These are phyloP conservation scores for Crocodylus rhombifer DNA, from an alignment of 2,797 vertebrate species.

Conservation along the genomic window DNA sequence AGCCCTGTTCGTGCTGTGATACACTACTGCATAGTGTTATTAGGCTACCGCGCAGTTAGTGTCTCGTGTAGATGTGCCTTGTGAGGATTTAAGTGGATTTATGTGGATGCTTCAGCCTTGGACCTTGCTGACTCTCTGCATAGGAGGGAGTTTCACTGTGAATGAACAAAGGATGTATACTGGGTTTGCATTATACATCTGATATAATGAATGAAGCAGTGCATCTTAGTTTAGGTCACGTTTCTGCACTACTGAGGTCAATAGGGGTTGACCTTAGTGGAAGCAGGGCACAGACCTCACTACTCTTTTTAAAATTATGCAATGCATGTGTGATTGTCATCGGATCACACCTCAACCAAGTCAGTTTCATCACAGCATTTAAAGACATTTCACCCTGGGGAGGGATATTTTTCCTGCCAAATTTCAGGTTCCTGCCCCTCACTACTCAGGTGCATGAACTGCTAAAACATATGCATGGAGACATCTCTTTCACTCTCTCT, in stretches of 20 bases:
- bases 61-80: background rate
- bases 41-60: too few relatives aligned
- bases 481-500: background rate
- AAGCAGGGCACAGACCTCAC: background rate
- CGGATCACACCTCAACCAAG: background rate
- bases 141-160: background rate
- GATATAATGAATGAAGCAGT: background rate
- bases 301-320: background rate
- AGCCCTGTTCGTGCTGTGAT: too few relatives aligned
- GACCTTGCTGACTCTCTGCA: background rate
- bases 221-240: background rate
- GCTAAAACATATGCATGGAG: background rate
- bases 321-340: background rate
- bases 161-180: background rate
- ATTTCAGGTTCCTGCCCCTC: background rate
- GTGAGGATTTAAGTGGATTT: background rate
- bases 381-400: background rate
- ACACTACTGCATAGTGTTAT: too few relatives aligned
- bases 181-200: background rate
- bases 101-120: background rate
- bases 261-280: background rate
- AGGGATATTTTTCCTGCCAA: background rate
- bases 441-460: rapidly evolving
- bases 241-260: background rate
- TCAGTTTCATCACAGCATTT: rapidly evolving